Base-by-base conservation (phyloP, 2,888 invertebrate species). In the Orchesellides sinensis region DNA sequence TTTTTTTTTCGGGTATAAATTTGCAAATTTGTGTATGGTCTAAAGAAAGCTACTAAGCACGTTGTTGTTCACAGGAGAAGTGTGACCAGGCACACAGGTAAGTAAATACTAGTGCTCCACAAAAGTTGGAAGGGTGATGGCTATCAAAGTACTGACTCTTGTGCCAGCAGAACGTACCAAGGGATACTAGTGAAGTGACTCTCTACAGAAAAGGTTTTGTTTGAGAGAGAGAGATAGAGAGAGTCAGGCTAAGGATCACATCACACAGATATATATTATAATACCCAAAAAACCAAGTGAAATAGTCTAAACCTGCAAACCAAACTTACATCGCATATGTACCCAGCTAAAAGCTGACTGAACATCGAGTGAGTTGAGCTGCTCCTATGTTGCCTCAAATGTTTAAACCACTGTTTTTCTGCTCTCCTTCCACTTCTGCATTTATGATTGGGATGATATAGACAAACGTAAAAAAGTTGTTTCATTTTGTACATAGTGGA, bases 141-240 rank as follows among this genome's bases (percentile, higher is more conserved):
- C 66, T 74, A 49, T 61, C 74, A 59, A 68, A 74, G 68, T 74
- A 66, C 66, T 80, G 80, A 66, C 56, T 80, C n/a, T n/a, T 66
- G 69, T 66, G 81, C 69, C 81, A 81, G 81, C 81, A 74, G 81
- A 81, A 81, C 49, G 70, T 63, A 61, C 66, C 35, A 81, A 81
- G 81, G 81, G 80, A 80, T 80, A 80, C 72, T 45, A 52, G 65
- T 65, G 68, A 69, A 78, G 54, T 70, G 61, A 78, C 70, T 79
- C 40, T 40, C 4, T 40, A n/a, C n/a, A n/a, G n/a, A n/a, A 69
- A 65, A 63, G 65, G 25, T 69, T 68, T 40, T 40, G n/a, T 45
- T 61, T 14, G 52, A 78, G 70, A 79, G 63, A 63, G 45, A 52
- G 52, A 52, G 52, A n/a, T 21, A 52, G 70, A 79, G 63, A 63